These are phyloP conservation scores for Bombus picipes DNA, from an alignment of 1,140 invertebrate species.

Conservation along the genomic window DNA sequence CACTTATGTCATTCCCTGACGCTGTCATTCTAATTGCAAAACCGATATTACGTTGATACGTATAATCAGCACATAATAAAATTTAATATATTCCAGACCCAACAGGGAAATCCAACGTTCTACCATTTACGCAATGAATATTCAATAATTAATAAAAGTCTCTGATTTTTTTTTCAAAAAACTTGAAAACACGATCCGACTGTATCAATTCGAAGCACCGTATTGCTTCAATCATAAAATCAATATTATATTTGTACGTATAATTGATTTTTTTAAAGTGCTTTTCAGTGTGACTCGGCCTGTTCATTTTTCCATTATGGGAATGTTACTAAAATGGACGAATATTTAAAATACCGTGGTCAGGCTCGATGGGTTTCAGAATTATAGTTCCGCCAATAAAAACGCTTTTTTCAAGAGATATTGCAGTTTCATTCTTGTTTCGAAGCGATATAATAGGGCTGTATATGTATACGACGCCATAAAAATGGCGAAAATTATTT, in stretches of 20 bases:
- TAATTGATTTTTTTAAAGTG: slow-evolving; percentile 27
- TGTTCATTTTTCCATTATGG: slow-evolving; percentile 1
- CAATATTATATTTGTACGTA: slow-evolving; percentile 23
- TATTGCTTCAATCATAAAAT: not conserved
- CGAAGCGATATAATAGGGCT: not conserved
- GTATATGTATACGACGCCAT: not conserved
- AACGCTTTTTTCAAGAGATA: slow-evolving; percentile 1
- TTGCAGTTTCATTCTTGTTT: not conserved
- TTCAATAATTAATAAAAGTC: not conserved
- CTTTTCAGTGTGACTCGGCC: not conserved
- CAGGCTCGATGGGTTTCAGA: not conserved
- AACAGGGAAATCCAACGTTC: not conserved
- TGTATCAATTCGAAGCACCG: not conserved
- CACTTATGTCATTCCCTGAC: not conserved
- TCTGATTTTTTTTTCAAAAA: not conserved
- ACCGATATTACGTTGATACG: not conserved
- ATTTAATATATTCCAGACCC: not conserved
- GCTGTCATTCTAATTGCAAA: not conserved
- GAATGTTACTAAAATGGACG: not conserved
- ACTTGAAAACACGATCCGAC: not conserved
- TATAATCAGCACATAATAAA: not conserved
- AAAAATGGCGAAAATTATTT: not conserved
- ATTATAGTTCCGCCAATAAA: not conserved
- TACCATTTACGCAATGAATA: not conserved
- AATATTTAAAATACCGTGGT: slow-evolving; percentile 20